Evolutionary conservation across 1,140 invertebrate genomes (phyloP).

Genomic region (Phthorimaea operculella): DNA sequence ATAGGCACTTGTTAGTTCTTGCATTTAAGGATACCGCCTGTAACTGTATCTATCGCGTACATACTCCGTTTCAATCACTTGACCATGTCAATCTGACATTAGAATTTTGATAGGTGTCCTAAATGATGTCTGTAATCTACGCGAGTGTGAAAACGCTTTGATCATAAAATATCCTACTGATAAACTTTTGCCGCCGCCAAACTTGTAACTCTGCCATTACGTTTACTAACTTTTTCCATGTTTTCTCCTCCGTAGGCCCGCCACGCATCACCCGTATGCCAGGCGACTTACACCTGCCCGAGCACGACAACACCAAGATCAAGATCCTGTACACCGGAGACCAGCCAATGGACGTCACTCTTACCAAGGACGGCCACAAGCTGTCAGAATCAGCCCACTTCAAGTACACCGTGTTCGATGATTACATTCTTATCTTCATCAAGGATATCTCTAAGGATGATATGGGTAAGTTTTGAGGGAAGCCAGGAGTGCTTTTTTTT

Average conservation of each 20-base stretch:
- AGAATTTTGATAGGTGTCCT: no score
- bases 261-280: slow-evolving; percentile 95
- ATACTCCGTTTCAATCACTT: no score
- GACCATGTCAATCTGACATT: no score
- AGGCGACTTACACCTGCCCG: slow-evolving; percentile 87
- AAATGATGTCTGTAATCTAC: no score
- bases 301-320: slow-evolving; percentile 95
- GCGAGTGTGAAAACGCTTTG: no score
- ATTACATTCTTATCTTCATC: slow-evolving; percentile 94
- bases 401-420: slow-evolving; percentile 95
- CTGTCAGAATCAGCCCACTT: slow-evolving; percentile 83
- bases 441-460: slow-evolving; percentile 88
- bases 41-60: no score
- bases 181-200: no score
- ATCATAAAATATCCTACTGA: no score
- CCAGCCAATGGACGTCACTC: slow-evolving; percentile 87
- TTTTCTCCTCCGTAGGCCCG: slow-evolving; percentile 71
- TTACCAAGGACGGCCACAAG: slow-evolving; percentile 84
- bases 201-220: no score
- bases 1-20: no score
- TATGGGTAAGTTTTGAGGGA: slow-evolving; percentile 70
- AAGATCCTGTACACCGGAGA: slow-evolving; percentile 94
- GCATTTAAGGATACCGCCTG: no score
- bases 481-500: no score
- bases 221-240: neutral